Evolutionary conservation across 2,888 invertebrate species (phyloP).

Genomic region (Catocala sponsa): DNA sequence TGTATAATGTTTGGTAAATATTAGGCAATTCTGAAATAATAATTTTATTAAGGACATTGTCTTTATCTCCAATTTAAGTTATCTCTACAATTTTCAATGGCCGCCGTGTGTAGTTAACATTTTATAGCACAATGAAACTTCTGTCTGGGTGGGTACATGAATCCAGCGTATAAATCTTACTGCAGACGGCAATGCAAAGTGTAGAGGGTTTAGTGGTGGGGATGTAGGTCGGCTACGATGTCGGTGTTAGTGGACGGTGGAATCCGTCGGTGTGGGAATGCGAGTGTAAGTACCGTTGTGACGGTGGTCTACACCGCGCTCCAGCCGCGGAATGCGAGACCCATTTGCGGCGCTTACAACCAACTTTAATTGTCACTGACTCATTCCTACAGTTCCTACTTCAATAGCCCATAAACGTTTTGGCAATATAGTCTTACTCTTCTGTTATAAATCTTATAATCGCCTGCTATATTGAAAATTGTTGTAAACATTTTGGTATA

Average conservation of each 20-base stretch:
- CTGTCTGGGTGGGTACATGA: background rate
- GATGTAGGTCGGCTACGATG: slow-evolving; percentile 75
- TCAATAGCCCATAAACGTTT: slow-evolving; percentile 54
- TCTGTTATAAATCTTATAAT: background rate
- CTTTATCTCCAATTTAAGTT: too few species aligned
- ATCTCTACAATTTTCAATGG: too few species aligned
- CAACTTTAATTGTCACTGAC: slow-evolving; percentile 71
- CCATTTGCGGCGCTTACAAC: slow-evolving; percentile 77
- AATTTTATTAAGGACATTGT: too few species aligned
- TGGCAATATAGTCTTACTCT: background rate
- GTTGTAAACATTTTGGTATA: too few species aligned
- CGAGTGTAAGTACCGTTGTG: slow-evolving; percentile 85
- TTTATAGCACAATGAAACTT: slow-evolving; percentile 4
- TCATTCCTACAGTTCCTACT: slow-evolving; percentile 65
- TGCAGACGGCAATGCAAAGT: slow-evolving; percentile 34
- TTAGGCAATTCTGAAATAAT: too few species aligned
- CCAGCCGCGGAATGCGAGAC: slow-evolving; percentile 82
- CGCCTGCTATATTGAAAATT: too few species aligned
- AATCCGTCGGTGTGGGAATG: slow-evolving; percentile 85
- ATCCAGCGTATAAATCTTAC: slow-evolving; percentile 28
- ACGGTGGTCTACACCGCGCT: slow-evolving; percentile 66
- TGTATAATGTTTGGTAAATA: too few species aligned
- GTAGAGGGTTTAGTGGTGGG: slow-evolving; percentile 55
- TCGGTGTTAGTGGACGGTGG: slow-evolving; percentile 64
- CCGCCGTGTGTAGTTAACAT: background rate